Percentiles rank a stretch among this genome's conserved stretches.
These are phyloP conservation scores for Drosophila rubida DNA, from an alignment of 2,888 invertebrate genomes.

Conservation along the genomic window DNA sequence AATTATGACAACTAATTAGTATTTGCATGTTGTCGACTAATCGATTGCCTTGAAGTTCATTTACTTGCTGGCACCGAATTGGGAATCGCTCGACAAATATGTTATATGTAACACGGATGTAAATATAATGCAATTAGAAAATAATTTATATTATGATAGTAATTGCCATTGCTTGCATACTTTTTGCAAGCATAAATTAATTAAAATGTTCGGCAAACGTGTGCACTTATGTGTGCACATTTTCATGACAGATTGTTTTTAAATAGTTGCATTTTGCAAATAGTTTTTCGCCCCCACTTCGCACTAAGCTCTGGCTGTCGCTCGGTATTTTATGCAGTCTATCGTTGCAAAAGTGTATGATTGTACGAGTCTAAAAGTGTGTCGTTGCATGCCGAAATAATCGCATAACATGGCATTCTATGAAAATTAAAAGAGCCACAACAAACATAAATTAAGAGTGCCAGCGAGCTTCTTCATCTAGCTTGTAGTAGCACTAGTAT, in stretches of 20 bases:
- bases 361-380: too few species aligned
- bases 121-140: slow-evolving; percentile 6
- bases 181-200: slow-evolving; percentile 22
- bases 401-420: slow-evolving; percentile 45
- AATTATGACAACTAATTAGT: slow-evolving; percentile 14
- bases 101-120: not conserved
- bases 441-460: slow-evolving; percentile 50
- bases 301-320: not conserved
- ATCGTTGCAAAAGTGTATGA: too few species aligned
- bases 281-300: not conserved
- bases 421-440: slow-evolving; percentile 51
- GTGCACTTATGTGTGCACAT: not conserved
- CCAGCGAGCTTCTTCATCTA: slow-evolving; percentile 34
- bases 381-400: slow-evolving; percentile 23
- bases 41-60: slow-evolving; percentile 9
- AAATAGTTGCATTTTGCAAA: slow-evolving; percentile 17
- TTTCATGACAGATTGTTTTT: slow-evolving; percentile 16
- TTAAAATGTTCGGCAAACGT: slow-evolving; percentile 18
- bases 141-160: slow-evolving; percentile 15
- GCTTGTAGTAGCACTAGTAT: too few species aligned
- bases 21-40: not conserved
- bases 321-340: not conserved
- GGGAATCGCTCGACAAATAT: not conserved
- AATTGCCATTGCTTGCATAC: slow-evolving; percentile 20
- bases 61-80: slow-evolving; percentile 1